A percentile compares a stretch with the other conserved stretches of the same genome.
Evolutionary conservation across 2,113 vertebrate genomes (phyloP).

Genomic region (Poecile atricapillus): DNA sequence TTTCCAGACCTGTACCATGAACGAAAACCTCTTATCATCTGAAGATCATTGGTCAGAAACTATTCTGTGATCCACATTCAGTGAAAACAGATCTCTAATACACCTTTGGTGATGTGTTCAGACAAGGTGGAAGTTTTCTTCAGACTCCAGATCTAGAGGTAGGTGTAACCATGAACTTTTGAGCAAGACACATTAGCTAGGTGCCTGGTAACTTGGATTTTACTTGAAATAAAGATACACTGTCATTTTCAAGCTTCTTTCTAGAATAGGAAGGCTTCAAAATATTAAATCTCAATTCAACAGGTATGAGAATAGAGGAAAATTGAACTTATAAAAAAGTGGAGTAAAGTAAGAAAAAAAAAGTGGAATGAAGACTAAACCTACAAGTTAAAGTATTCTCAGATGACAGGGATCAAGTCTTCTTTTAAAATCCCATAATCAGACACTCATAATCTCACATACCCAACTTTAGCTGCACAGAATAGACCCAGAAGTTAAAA

Average conservation of each 20-base stretch:
- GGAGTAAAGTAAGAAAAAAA: not conserved
- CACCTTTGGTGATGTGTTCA: not conserved
- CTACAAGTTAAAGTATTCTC: not conserved
- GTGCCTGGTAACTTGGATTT: not conserved
- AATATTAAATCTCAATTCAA: not conserved
- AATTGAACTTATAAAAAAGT: not conserved
- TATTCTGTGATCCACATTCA: not conserved
- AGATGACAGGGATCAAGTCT: not conserved
- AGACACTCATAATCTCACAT: not conserved
- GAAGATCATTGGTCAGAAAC: not conserved
- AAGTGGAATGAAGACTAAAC: not conserved
- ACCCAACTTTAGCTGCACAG: not conserved
- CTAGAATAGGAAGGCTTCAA: not conserved
- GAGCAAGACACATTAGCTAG: not conserved
- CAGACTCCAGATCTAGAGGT: not conserved
- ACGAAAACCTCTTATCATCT: not conserved
- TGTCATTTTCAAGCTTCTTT: not conserved
- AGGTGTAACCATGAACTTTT: not conserved
- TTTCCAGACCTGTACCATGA: not conserved
- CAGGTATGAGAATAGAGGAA: not conserved
- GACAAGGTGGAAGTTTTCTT: not conserved
- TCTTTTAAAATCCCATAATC: not conserved
- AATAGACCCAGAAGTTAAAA: not conserved
- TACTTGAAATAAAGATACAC: not conserved
- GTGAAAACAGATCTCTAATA: not conserved